Evolutionary conservation across 2,888 invertebrate genomes (phyloP).

Genomic region (Tetrapedia diversipes): DNA sequence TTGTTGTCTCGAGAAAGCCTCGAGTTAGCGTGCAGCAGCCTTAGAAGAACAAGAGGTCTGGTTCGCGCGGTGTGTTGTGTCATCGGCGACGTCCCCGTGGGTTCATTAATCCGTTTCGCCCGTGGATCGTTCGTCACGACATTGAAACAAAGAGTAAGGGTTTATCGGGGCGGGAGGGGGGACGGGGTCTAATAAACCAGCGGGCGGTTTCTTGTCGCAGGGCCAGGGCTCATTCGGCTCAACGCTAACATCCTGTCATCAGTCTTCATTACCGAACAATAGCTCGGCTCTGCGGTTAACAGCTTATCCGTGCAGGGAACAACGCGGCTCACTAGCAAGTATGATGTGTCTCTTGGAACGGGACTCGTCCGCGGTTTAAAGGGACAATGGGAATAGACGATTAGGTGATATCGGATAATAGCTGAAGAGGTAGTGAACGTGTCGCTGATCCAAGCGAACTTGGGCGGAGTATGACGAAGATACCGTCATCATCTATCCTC

Average conservation of each 20-base stretch:
- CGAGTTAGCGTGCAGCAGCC: neutral
- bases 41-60: constrained; percentile 17
- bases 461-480: constrained; percentile 49
- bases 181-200: constrained; percentile 79
- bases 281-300: constrained; percentile 72
- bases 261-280: constrained; percentile 80
- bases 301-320: constrained; percentile 73
- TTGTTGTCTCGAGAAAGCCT: too few species aligned
- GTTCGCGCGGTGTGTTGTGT: constrained; percentile 1
- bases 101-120: constrained; percentile 76
- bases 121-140: constrained; percentile 69
- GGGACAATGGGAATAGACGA: constrained; percentile 73
- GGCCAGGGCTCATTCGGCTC: constrained; percentile 69
- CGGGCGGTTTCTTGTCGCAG: constrained; percentile 73
- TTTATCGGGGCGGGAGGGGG: too few species aligned
- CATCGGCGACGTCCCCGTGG: constrained; percentile 30
- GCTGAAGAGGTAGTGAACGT: constrained; percentile 59
- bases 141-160: constrained; percentile 74
- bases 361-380: constrained; percentile 73
- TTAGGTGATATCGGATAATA: constrained; percentile 70
- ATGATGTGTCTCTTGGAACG: constrained; percentile 67
- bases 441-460: constrained; percentile 56
- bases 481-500: constrained; percentile 46
- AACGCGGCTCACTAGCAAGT: constrained; percentile 67
- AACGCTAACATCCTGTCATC: constrained; percentile 74